These are phyloP conservation scores for Drosophila seclusa DNA, from an alignment of 2,888 invertebrate genomes.

Conservation along the genomic window DNA sequence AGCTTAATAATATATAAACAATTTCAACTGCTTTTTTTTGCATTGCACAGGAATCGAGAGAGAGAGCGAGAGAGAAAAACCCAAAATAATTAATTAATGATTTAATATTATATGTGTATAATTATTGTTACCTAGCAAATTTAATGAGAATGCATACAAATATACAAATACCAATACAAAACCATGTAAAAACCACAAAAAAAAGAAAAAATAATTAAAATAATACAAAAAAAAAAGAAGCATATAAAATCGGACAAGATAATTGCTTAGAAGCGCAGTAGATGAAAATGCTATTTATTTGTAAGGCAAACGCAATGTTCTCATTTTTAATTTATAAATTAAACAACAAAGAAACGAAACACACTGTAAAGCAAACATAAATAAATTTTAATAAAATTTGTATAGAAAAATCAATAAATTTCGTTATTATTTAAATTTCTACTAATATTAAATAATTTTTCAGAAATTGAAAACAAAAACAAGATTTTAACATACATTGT, in stretches of 20 bases:
- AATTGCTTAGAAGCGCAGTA: constrained; percentile 51
- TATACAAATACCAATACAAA: constrained; percentile 19
- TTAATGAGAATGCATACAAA: constrained; percentile 44
- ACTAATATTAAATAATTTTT: not conserved
- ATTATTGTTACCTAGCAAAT: constrained; percentile 59
- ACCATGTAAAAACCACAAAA: constrained; percentile 11
- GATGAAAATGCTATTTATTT: constrained; percentile 78
- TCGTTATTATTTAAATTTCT: not conserved
- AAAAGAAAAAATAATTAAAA: not conserved
- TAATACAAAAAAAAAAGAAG: not conserved
- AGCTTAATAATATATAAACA: constrained; percentile 45
- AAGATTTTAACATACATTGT: not conserved
- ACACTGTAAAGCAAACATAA: constrained; percentile 75
- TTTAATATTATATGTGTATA: constrained; percentile 23
- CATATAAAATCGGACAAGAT: constrained; percentile 15
- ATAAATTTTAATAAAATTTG: constrained; percentile 75
- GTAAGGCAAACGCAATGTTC: constrained; percentile 82
- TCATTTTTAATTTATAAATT: constrained; percentile 81
- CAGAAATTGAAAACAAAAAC: not conserved
- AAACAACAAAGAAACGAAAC: constrained; percentile 66
- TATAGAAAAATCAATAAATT: constrained; percentile 44
- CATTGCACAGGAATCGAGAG: constrained; percentile 28
- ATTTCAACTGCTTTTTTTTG: constrained; percentile 44
- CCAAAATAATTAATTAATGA: constrained; percentile 30
- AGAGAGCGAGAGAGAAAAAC: constrained; percentile 8